Evolutionary conservation across 2,888 invertebrate species (phyloP), one percentile per base, ranked within the genome.

Genomic region (Conops quadrifasciatus): DNA sequence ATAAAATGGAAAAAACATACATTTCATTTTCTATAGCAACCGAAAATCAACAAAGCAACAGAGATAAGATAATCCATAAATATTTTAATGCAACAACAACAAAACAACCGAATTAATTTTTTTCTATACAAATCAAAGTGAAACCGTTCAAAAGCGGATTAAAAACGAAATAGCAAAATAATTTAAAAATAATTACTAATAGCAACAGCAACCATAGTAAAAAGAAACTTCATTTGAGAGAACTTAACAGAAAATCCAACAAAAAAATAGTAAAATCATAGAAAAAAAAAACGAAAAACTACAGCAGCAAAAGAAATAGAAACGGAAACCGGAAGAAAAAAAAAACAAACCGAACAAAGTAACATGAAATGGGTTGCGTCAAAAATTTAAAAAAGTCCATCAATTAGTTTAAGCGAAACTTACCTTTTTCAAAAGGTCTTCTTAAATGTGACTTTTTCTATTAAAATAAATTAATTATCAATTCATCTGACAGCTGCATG

Each of bases 221-320:
- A 65, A 69, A 59, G 60, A 73, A 74, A 73, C 67, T 62, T 73
- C 72, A 72, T 68, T 72, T 59, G 73, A 75, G 69, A 68, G 63
- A 71, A 62, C 36, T 53, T 53, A 63, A 62, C 15, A 59, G 59
- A 53, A 66, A 70, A 73, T 47, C 53, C 68, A 66, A 73, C 68
- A 62, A 71, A 75, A 74, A 72, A 73, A 70, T 71, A 73, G 71
- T 58, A 70, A 71, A 75, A 70, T 59, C 60, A 73, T 74, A 77
- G 56, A 70, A 70, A 77, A 71, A 67, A 78, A 71, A 76, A 76
- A 71, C 73, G 72, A 81, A 81, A 81, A 80, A 80, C 78, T 81
- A 78, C 81, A 81, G 78, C 73, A 74, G 75, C 73, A 74, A 75
- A 30, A 26, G 67, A 67, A 75, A 75, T 75, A 75, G 74, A 24